Conservation (phyloP, 2,888 invertebrate genomes). For the Drosophila niveifrons region DNA sequence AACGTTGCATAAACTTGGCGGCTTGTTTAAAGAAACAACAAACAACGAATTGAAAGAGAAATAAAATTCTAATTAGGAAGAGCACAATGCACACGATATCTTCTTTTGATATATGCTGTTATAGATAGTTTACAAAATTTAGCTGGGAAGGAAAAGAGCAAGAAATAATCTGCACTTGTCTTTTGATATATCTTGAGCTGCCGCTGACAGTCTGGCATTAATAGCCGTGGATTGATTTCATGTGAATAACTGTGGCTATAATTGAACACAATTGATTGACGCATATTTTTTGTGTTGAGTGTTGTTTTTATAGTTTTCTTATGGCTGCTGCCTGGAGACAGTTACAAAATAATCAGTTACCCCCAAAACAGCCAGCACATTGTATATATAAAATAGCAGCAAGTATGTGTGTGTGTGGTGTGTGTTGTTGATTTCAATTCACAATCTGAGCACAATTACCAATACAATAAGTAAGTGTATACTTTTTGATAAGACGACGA, state of each 20-base stretch:
- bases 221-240: background rate
- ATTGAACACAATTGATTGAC: conserved; percentile 4
- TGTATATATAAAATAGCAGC: background rate
- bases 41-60: conserved; percentile 15
- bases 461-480: background rate
- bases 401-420: background rate
- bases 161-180: background rate
- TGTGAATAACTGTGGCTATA: conserved; percentile 7
- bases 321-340: background rate
- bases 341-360: conserved; percentile 12
- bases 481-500: conserved; percentile 2
- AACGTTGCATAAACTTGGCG: background rate
- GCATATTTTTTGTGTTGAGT: background rate
- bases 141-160: background rate
- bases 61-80: conserved; percentile 10
- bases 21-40: background rate
- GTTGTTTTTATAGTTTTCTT: background rate
- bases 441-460: conserved; percentile 11
- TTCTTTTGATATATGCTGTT: conserved; percentile 20
- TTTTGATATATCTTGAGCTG: conserved; percentile 1
- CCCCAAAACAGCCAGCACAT: background rate
- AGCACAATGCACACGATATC: conserved; percentile 14
- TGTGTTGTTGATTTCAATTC: conserved; percentile 18
- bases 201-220: background rate
- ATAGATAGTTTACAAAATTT: conserved; percentile 20